Base-by-base conservation (phyloP, 2,113 vertebrate genomes). In the Shinisaurus crocodilurus region DNA sequence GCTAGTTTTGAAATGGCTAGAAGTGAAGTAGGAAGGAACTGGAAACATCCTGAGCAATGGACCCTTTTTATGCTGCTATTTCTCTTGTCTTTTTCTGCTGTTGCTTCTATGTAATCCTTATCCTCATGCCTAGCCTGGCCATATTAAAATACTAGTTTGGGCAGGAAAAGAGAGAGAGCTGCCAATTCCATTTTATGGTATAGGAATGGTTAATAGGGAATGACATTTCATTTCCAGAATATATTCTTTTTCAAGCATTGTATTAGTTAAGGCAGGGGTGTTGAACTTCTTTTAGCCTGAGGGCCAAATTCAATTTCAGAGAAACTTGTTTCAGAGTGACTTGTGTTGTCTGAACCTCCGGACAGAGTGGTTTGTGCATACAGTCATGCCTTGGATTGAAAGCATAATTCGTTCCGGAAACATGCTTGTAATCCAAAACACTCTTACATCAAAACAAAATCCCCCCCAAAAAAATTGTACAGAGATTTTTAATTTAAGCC, bases 1-100 rank as follows among this genome's bases (percentile, higher is more conserved):
- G 3, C 12, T 48, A 85, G 10, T 76, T 92, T 74, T 89, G 88
- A 50, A 88, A 25, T 76, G 88, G n/a, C 20, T n/a, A 16, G n/a
- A 40, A 54, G 6, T 40, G 29, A 40, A 77, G 6, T 83, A n/a
- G n/a, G n/a, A n/a, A n/a, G n/a, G 77, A 85, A 48, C 65, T 76
- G 50, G 60, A 88, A 80, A 12, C 4, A 34, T 65, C 63, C 0
- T 27, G 60, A 86, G 37, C 29, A 83, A 3, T 20, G 1, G 32
- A 16, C 84, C n/a, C 3, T 32, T 54, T n/a, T 48, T 74, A 65
- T 43, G 40, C 32, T 72, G 20, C 18, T 79, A 27, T 3, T 6
- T 70, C 50, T 23, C 1, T 8, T 85, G 77, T 57, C 20, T 57
- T 5, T 9, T n/a, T 23, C 67, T 8, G 27, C 57, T 10, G 8